These are phyloP conservation scores for Aproaerema taeniolella DNA, from an alignment of 2,888 invertebrate species.

Conservation along the genomic window DNA sequence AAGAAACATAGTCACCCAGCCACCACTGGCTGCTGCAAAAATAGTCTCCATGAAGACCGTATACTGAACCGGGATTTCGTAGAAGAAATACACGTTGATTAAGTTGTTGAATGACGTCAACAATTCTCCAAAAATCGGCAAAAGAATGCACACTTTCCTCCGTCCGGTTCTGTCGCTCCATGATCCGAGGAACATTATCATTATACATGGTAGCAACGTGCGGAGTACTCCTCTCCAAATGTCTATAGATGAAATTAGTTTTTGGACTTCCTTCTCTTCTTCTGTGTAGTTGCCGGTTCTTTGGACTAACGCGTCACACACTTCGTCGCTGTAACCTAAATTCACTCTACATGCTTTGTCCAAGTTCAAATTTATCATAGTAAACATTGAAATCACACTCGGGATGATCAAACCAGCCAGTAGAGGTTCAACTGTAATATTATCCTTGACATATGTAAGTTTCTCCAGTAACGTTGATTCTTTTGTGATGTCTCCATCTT, in stretches of 20 bases:
- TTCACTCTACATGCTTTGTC: slow-evolving; percentile 68
- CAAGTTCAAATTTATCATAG: slow-evolving; percentile 74
- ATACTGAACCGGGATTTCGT: slow-evolving; percentile 73
- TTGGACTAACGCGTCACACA: slow-evolving; percentile 55
- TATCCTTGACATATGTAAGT: slow-evolving; percentile 48
- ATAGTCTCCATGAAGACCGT: slow-evolving; percentile 73
- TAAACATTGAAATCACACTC: slow-evolving; percentile 81
- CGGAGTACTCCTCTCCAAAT: slow-evolving; percentile 76
- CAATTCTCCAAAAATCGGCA: slow-evolving; percentile 76
- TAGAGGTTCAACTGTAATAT: slow-evolving; percentile 85
- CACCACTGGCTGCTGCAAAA: slow-evolving; percentile 71
- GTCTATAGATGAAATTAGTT: slow-evolving; percentile 73
- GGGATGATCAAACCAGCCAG: slow-evolving; percentile 84
- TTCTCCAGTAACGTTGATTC: slow-evolving; percentile 52
- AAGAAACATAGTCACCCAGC: slow-evolving; percentile 77
- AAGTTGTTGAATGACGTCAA: slow-evolving; percentile 68
- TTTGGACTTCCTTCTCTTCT: slow-evolving; percentile 80
- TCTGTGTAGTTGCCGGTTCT: slow-evolving; percentile 73
- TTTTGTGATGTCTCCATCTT: slow-evolving; percentile 36
- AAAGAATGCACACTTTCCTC: slow-evolving; percentile 74
- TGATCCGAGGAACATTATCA: slow-evolving; percentile 78
- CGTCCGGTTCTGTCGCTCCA: slow-evolving; percentile 80
- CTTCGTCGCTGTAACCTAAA: slow-evolving; percentile 46
- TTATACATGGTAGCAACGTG: slow-evolving; percentile 72
- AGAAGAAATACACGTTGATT: slow-evolving; percentile 76